Evolutionary conservation across 1,140 invertebrate genomes (phyloP).

Genomic region (Helicoverpa zea): DNA sequence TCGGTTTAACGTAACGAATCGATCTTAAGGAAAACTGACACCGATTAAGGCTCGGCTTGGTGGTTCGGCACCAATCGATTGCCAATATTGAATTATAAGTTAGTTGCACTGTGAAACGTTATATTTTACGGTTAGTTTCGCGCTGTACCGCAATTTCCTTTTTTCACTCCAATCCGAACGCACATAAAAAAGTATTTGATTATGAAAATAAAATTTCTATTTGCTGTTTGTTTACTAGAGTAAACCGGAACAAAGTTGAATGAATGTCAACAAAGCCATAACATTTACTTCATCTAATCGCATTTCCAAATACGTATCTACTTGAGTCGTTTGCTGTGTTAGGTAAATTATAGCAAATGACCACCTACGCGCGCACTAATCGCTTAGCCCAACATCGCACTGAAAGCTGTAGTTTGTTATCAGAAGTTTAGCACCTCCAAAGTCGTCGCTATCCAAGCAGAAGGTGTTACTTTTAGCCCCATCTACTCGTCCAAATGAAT

Average conservation of each 20-base stretch:
- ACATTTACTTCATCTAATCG: conserved; percentile 34
- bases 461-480: conserved; percentile 42
- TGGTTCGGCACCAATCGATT: conserved; percentile 65
- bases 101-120: conserved; percentile 55
- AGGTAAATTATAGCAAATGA: conserved; percentile 62
- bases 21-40: conserved; percentile 60
- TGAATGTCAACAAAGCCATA: conserved; percentile 35
- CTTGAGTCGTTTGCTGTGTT: neutral
- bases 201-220: conserved; percentile 39
- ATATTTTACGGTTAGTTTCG: conserved; percentile 59
- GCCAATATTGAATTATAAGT: conserved; percentile 66
- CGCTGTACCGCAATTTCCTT: conserved; percentile 50
- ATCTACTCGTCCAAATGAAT: conserved; percentile 22
- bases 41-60: conserved; percentile 50
- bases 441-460: conserved; percentile 32
- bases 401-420: conserved; percentile 58
- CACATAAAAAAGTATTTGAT: neutral
- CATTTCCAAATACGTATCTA: conserved; percentile 19
- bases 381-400: conserved; percentile 62
- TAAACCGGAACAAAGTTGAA: conserved; percentile 36
- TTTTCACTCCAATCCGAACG: conserved; percentile 1
- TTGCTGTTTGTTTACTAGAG: neutral
- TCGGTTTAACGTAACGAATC: conserved; percentile 62
- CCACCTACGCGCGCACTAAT: conserved; percentile 64
- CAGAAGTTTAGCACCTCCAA: conserved; percentile 60